phyloP scores from a whole-genome alignment of 2,888 invertebrate genomes.

The Brenthis daphne region DNA sequence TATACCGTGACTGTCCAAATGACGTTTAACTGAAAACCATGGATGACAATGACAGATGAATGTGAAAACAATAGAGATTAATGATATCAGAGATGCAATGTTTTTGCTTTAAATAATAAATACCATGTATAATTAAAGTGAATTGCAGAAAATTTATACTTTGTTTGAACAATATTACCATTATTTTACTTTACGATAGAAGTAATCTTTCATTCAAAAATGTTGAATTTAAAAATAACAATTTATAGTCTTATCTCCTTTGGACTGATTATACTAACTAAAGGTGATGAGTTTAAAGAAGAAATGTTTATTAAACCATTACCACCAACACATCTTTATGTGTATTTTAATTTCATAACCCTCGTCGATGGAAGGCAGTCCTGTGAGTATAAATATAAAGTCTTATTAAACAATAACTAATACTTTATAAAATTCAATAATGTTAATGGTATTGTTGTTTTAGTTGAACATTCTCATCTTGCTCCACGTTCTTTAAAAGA shows the following conservation, averaged over 20 bases:
- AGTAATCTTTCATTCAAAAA: neutral
- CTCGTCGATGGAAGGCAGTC: slow-evolving; percentile 84
- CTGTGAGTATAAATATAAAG: slow-evolving; percentile 78
- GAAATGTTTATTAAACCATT: slow-evolving; percentile 94
- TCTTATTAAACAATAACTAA: neutral
- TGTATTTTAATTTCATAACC: slow-evolving; percentile 95
- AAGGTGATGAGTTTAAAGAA: slow-evolving; percentile 90
- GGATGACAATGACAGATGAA: neutral
- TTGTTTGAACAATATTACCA: too few relatives aligned
- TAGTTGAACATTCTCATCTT: slow-evolving; percentile 91
- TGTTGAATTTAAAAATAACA: slow-evolving; percentile 22
- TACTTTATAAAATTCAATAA: neutral
- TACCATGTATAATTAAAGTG: too few relatives aligned
- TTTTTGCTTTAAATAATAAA: too few relatives aligned
- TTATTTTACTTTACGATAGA: too few relatives aligned
- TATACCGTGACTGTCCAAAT: too few relatives aligned
- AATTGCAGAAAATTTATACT: too few relatives aligned
- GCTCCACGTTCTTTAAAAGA: slow-evolving; percentile 95
- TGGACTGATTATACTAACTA: slow-evolving; percentile 42
- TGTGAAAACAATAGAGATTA: slow-evolving; percentile 19
- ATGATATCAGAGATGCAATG: too few relatives aligned
- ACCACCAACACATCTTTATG: slow-evolving; percentile 91
- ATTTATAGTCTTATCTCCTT: slow-evolving; percentile 37
- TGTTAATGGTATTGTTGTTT: slow-evolving; percentile 43
- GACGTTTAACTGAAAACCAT: too few relatives aligned